These are phyloP conservation scores for Sapajus apella DNA, from an alignment of 2,113 vertebrate species.

Conservation along the genomic window DNA sequence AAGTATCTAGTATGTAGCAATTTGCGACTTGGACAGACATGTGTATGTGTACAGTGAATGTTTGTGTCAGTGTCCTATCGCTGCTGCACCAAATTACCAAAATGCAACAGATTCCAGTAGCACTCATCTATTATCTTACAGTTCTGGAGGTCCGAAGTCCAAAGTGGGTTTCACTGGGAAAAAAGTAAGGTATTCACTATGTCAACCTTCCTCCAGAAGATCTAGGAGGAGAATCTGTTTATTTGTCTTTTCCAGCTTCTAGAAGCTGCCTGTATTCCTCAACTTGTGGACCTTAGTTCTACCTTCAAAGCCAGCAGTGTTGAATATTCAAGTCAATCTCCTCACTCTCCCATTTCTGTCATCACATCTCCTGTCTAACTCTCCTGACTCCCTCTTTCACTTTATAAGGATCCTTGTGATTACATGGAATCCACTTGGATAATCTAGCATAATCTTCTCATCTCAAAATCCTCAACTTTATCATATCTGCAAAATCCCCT, in stretches of 20 bases:
- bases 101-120: not conserved
- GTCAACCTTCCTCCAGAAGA: not conserved
- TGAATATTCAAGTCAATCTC: not conserved
- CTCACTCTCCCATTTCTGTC: not conserved
- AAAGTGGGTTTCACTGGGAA: not conserved
- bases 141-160: not conserved
- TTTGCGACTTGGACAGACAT: not conserved
- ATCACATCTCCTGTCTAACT: not conserved
- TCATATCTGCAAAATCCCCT: not conserved
- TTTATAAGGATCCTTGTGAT: not conserved
- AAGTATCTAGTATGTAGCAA: not conserved
- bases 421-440: not conserved
- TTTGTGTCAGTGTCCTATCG: not conserved
- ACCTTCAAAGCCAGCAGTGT: not conserved
- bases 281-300: not conserved
- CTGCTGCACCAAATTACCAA: not conserved
- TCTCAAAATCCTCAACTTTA: not conserved
- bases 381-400: not conserved
- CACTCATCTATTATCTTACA: not conserved
- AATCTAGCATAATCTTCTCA: not conserved
- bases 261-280: not conserved
- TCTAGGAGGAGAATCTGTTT: not conserved
- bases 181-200: not conserved
- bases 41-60: not conserved
- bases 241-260: not conserved